phyloP scores from a whole-genome alignment of 35 echinoderm and acorn worm genomes.

The Lytechinus variegatus region DNA sequence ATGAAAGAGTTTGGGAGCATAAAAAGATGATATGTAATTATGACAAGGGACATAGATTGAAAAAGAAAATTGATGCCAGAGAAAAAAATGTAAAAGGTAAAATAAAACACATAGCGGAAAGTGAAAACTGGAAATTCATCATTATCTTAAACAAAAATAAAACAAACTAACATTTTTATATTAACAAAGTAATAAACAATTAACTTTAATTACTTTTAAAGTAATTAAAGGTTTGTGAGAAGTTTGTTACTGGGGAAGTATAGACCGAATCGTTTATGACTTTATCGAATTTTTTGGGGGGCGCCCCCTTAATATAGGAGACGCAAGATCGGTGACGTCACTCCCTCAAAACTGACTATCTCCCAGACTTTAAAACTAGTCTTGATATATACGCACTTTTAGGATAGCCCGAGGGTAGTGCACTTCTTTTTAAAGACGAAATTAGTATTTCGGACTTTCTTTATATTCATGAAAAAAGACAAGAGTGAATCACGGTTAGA shows the following conservation, averaged over 20 bases:
- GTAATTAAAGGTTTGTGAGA: neutral
- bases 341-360: neutral
- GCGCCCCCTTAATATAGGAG: neutral
- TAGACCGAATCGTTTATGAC: neutral
- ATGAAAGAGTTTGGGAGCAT: neutral
- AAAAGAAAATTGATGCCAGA: neutral
- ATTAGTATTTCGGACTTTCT: neutral
- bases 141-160: too few species aligned
- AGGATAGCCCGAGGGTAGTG: neutral
- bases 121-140: too few species aligned
- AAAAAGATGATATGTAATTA: neutral
- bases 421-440: neutral
- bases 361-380: neutral
- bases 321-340: neutral
- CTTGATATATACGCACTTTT: neutral
- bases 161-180: too few species aligned
- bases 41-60: neutral
- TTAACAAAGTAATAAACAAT: too few species aligned
- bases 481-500: neutral
- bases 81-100: neutral
- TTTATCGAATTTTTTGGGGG: neutral
- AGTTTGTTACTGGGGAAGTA: neutral
- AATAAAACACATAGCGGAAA: neutral
- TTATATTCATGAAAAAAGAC: neutral
- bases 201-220: too few species aligned